Evolutionary conservation across 2,797 vertebrate genomes (phyloP).

Genomic region (Lophotriccus pileatus): DNA sequence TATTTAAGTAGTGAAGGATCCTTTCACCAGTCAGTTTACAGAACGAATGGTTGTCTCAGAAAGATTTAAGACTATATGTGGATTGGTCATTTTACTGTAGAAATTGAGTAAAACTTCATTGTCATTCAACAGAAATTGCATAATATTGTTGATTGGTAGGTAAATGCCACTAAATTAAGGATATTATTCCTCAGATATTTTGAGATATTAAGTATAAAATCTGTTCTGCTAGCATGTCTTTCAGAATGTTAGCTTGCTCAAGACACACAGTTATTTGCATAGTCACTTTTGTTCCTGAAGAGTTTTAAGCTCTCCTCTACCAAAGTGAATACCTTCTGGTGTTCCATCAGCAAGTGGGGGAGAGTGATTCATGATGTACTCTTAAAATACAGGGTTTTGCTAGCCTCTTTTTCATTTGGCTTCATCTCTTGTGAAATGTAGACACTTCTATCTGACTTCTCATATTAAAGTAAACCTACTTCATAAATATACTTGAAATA

Average conservation of each 20-base stretch:
- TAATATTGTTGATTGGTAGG: background rate
- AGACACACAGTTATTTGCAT: fast-evolving
- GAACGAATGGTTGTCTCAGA: background rate
- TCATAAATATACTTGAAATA: background rate
- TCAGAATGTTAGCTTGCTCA: background rate
- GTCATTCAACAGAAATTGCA: background rate
- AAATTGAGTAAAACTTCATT: background rate
- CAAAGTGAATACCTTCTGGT: background rate
- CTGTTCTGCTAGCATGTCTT: background rate
- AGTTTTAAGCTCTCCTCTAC: background rate
- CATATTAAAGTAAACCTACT: background rate
- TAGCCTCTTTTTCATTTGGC: background rate
- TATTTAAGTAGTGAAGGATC: background rate
- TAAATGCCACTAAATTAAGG: background rate
- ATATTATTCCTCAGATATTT: background rate
- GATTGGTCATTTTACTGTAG: background rate
- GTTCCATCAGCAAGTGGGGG: background rate
- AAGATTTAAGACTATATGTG: background rate
- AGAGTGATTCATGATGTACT: background rate
- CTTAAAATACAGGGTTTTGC: background rate
- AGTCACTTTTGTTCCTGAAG: background rate
- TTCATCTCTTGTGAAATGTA: background rate
- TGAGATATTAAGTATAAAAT: background rate
- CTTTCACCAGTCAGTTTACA: background rate
- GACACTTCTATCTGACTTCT: background rate